Base-by-base conservation (phyloP, 2,888 invertebrate species). In the Erebia aethiops region DNA sequence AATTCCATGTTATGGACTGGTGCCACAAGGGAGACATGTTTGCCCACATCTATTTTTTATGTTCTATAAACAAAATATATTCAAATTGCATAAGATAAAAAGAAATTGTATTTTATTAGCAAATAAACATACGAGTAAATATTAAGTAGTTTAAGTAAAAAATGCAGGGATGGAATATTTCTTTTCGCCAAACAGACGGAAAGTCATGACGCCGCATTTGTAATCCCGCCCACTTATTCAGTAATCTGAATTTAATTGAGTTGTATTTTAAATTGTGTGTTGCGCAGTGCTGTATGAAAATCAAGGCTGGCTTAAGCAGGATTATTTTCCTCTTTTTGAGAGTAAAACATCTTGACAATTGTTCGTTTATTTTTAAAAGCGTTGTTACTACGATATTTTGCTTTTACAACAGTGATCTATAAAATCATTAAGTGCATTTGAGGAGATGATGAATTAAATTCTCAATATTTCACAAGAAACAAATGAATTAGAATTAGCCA, bases 161-260 rank as follows among this genome's bases (percentile, higher is more conserved):
- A 0, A n/a, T 58, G 35, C 8, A 58, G 35, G 58, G n/a, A 58
- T 35, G 35, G 10, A 58, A 58, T n/a, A 16, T 10, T 16, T 1
- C 46, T 61, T 61, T 43, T 16, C 13, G 9, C 41, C 41, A 16
- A 61, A 61, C 43, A n/a, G 43, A 18, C 41, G 11, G 51, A 9
- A 51, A 63, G n/a, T 63, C 52, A 51, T n/a, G n/a, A 9, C n/a
- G 65, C 16, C 41, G 43, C 41, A 21, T 63, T 66, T 67, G 69
- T 72, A 75, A 75, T 75, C 73, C 68, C 65, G 43, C 52, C 41
- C 71, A 69, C 68, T 73, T 71, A 70, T 71, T 70, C 78, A 77
- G 81, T 81, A 76, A 76, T 74, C 74, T 74, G 64, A 62, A 52
- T 63, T 66, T 71, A 73, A 73, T 74, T 73, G 74, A 69, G 66